Evolutionary conservation across 2,113 vertebrate genomes (phyloP).

Genomic region (Geococcyx californianus): DNA sequence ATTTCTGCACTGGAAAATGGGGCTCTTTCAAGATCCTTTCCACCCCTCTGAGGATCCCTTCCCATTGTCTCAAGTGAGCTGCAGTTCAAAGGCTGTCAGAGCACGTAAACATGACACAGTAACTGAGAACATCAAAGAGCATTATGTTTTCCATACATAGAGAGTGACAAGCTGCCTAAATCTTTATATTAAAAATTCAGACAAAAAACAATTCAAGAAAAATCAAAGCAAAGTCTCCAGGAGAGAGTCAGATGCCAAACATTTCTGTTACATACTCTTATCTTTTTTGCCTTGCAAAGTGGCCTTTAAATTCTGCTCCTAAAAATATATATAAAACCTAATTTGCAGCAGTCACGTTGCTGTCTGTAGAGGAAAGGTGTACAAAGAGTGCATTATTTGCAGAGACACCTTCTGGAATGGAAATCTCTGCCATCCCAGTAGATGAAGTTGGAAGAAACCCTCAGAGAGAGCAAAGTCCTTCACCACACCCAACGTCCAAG

Average conservation of each 20-base stretch:
- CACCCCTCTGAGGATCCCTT: not conserved
- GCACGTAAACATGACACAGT: slow-evolving; percentile 65
- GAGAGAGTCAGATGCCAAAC: slow-evolving; percentile 3
- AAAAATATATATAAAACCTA: not conserved
- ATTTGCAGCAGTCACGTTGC: not conserved
- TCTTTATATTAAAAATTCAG: slow-evolving; percentile 53
- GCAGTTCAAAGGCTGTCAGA: slow-evolving; percentile 58
- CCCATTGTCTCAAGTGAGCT: slow-evolving; percentile 29
- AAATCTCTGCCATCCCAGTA: not conserved
- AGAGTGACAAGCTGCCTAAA: slow-evolving; percentile 56
- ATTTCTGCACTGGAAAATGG: not conserved
- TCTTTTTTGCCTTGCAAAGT: slow-evolving; percentile 38
- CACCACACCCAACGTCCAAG: not conserved
- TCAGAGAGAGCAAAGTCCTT: not conserved
- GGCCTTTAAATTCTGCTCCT: slow-evolving; percentile 31
- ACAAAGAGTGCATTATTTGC: not conserved
- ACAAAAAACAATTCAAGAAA: slow-evolving; percentile 52
- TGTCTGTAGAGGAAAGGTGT: not conserved
- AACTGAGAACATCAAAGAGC: slow-evolving; percentile 65
- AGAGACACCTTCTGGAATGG: not conserved
- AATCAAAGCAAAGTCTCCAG: slow-evolving; percentile 49
- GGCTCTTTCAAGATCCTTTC: not conserved
- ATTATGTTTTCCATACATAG: slow-evolving; percentile 63
- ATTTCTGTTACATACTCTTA: not conserved
- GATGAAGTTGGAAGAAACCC: not conserved